These are phyloP conservation scores for Macrotus californicus DNA, from an alignment of 2,113 vertebrate species.

Conservation along the genomic window DNA sequence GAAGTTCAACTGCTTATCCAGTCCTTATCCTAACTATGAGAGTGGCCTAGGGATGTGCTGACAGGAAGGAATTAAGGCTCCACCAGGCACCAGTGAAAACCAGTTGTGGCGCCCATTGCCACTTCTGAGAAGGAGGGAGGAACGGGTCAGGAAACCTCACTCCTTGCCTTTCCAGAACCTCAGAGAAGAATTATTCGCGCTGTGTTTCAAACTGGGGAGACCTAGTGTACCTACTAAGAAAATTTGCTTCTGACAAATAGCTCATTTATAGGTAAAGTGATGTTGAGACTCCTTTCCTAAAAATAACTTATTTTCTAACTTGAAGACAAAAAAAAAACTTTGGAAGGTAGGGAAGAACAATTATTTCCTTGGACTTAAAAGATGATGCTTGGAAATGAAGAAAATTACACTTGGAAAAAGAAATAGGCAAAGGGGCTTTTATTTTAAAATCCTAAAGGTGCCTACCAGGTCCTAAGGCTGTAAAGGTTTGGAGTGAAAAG, in stretches of 20 bases:
- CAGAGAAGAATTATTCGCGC: not conserved
- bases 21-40: conserved; percentile 63
- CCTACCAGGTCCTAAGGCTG: not conserved
- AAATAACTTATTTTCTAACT: not conserved
- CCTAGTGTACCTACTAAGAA: not conserved
- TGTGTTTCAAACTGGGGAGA: not conserved
- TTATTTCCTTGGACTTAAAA: conserved; percentile 27
- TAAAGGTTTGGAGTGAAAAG: not conserved
- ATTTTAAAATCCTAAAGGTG: not conserved
- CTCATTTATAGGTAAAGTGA: conserved; percentile 60
- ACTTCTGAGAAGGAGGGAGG: conserved; percentile 3
- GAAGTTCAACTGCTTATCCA: conserved; percentile 67
- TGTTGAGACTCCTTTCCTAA: not conserved
- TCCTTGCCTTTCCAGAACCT: not conserved
- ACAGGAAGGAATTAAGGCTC: conserved; percentile 70
- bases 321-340: not conserved
- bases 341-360: not conserved
- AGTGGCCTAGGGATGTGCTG: conserved; percentile 64
- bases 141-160: not conserved
- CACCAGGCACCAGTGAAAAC: conserved; percentile 44
- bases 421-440: not conserved
- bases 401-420: not conserved
- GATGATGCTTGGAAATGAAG: not conserved
- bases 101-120: not conserved
- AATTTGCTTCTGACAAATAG: conserved; percentile 22